Evolutionary conservation across 2,888 invertebrate species (phyloP).

Genomic region (Chalcosyrphus nemorum): DNA sequence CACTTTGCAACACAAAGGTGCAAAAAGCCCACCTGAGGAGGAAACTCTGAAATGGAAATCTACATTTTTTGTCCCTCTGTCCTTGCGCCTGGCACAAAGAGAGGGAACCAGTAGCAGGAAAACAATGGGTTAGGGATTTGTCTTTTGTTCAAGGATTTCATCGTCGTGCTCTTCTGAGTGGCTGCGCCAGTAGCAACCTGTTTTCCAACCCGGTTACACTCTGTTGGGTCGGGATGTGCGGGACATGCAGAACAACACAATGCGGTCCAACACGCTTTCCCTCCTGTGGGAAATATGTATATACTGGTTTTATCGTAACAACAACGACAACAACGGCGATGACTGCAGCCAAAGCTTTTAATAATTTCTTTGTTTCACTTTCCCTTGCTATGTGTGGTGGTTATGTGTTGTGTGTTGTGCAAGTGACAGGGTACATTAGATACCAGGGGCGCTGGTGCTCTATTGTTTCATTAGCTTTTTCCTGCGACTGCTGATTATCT

Average conservation of each 20-base stretch:
- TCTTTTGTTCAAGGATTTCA: conserved; percentile 46
- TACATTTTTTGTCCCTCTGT: conserved; percentile 5
- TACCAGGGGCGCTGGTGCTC: conserved; percentile 24
- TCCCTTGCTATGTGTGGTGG: conserved; percentile 28
- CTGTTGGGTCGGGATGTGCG: conserved; percentile 24
- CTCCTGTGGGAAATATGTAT: conserved; percentile 28
- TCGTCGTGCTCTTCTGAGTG: conserved; percentile 23
- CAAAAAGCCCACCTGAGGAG: conserved; percentile 56
- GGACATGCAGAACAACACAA: conserved; percentile 30
- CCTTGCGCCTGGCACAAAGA: conserved; percentile 29
- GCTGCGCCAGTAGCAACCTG: conserved; percentile 39
- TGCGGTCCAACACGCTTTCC: conserved; percentile 60
- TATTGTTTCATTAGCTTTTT: conserved; percentile 21
- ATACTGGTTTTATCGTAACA: conserved; percentile 5
- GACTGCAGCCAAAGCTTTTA: conserved; percentile 57
- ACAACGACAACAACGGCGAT: neutral
- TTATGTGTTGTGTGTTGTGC: conserved; percentile 9
- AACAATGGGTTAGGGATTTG: neutral
- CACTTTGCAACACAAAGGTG: conserved; percentile 55
- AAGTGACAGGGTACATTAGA: conserved; percentile 18
- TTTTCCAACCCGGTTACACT: conserved; percentile 53
- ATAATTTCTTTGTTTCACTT: conserved; percentile 64
- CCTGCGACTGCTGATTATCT: neutral
- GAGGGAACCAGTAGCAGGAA: neutral
- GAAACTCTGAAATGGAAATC: conserved; percentile 11